Evolutionary conservation across 92 coral and sea anemone genomes (phyloP).

Genomic region (Diadumene lineata): DNA sequence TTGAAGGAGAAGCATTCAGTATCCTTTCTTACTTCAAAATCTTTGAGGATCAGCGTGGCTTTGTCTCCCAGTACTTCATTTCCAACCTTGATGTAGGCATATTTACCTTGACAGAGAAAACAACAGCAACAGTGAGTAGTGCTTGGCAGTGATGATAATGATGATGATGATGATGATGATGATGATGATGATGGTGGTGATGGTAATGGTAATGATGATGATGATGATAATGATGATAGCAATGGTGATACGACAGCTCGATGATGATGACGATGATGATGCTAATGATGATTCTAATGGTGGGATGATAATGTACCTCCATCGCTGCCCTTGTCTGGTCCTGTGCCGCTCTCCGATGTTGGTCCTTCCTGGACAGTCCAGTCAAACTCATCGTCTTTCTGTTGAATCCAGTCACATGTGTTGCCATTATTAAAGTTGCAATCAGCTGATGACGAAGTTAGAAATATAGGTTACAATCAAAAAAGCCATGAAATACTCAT

Average conservation of each 20-base stretch:
- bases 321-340: conserved; percentile 26
- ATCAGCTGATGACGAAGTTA: background rate
- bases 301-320: conserved; percentile 10
- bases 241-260: background rate
- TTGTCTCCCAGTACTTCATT: background rate
- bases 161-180: background rate
- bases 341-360: conserved; percentile 7
- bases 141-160: background rate
- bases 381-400: conserved; percentile 3
- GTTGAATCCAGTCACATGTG: conserved; percentile 13
- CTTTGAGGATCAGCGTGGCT: background rate
- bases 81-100: background rate
- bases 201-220: background rate
- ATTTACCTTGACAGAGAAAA: conserved; percentile 11
- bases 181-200: background rate
- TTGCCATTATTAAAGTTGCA: conserved; percentile 21
- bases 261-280: background rate
- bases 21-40: background rate
- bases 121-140: no score
- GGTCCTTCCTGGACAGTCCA: conserved; percentile 12
- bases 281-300: background rate
- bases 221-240: background rate
- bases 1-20: conserved; percentile 1
- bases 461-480: no score
- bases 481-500: no score